Base-by-base conservation (phyloP, 1,140 invertebrate genomes). In the Drosophila ficusphila region DNA sequence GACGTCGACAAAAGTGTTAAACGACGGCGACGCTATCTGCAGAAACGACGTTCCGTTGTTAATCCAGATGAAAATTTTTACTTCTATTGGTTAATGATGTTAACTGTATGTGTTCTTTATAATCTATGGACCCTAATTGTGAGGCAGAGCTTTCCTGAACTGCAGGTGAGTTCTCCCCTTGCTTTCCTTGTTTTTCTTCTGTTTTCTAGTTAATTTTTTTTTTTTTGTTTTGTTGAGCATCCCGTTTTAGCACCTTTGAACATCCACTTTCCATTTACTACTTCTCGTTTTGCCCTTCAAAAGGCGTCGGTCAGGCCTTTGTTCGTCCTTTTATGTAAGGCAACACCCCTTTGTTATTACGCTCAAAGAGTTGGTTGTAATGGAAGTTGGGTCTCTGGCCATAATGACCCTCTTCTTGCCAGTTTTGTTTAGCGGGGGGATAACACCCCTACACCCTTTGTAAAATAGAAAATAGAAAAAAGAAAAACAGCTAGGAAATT, bases 101-200 rank as follows among this genome's bases (percentile, higher is more conserved):
- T 98, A 61, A 98, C 97, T 12, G 89, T 95, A 44, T 97, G 97
- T 90, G 96, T 99, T 67, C 93, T 99, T 19, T 99, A 99, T 92
- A 99, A 99, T 92, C 93, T 98, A 19, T 99, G 98, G 98, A 97
- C 97, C 7, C 93, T 98, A 23, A 99, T 99, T 75, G 97, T 98
- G 18, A 93, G 98, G 14, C 97, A 99, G 92, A 98, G 97, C 82
- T 96, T 99, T 91, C 96, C 97, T 18, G 97, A 98, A 90, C 93
- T 98, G 44, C 96, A 97, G 92, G 93, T 94, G 81, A 91, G 81
- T 57, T 12, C 38, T 11, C 8, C 19, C 6, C 7, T 1, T 8
- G 42, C 21, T 31, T 52, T 44, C 54, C 39, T 14, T n/a, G 2
- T 9, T 38, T 21, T 11, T 18, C 21, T 16, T 34, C 12, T 21